These are phyloP conservation scores for Drosophila siamana DNA, from an alignment of 2,888 invertebrate genomes.

Conservation along the genomic window DNA sequence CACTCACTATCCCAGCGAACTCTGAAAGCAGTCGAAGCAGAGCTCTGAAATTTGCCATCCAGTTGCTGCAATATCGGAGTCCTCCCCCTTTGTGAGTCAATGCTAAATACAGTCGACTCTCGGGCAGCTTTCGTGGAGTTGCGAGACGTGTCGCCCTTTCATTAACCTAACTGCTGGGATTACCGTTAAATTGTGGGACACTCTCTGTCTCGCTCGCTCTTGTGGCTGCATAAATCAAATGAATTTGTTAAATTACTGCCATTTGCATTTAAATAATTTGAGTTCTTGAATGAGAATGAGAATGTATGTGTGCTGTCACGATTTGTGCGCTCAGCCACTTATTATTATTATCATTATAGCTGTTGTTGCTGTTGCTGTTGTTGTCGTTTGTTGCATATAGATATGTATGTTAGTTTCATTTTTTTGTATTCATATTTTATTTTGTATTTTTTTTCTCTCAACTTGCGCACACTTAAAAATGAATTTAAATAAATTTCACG, in stretches of 20 bases:
- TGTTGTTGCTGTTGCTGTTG: not conserved
- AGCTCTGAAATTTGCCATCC: not conserved
- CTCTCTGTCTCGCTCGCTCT: not conserved
- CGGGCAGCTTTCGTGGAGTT: too few relatives aligned
- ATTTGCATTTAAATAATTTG: constrained; percentile 46
- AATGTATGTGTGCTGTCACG: constrained; percentile 7
- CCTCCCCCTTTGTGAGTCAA: not conserved
- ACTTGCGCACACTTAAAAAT: constrained; percentile 79
- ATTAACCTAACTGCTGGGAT: not conserved
- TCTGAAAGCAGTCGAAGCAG: too few relatives aligned
- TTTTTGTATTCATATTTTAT: constrained; percentile 25
- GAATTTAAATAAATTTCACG: constrained; percentile 83
- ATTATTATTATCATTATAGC: not conserved
- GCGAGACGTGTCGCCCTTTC: not conserved
- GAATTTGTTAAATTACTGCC: constrained; percentile 43
- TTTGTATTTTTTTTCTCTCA: constrained; percentile 50
- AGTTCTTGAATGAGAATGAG: constrained; percentile 24
- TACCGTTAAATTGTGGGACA: constrained; percentile 1
- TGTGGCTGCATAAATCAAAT: constrained; percentile 47
- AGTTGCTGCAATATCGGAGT: not conserved
- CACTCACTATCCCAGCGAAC: not conserved
- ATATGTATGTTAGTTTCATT: constrained; percentile 19
- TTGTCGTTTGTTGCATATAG: constrained; percentile 12
- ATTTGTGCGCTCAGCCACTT: constrained; percentile 3
- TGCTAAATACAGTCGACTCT: not conserved